Conservation (phyloP, 1,140 invertebrate genomes). For the Saccostrea glomerata region DNA sequence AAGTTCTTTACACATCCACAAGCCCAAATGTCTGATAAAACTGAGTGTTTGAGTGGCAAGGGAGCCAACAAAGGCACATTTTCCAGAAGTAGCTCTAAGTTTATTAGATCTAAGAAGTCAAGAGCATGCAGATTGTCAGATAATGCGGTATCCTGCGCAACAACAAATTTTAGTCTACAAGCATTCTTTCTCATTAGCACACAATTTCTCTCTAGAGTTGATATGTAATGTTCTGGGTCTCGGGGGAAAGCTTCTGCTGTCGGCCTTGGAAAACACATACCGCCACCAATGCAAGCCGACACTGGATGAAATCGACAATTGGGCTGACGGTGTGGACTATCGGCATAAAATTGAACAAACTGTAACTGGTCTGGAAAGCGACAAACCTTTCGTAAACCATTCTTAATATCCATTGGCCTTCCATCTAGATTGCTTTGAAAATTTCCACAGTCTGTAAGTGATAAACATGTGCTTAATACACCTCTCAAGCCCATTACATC, state of each 20-base stretch:
- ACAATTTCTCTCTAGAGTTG: not conserved
- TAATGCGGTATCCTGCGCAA: not conserved
- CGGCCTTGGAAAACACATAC: not conserved
- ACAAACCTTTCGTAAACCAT: slow-evolving; percentile 8
- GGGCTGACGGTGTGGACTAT: not conserved
- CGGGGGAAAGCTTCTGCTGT: not conserved
- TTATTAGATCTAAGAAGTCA: not conserved
- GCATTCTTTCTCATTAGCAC: not conserved
- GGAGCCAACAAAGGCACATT: not conserved
- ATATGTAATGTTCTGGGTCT: not conserved
- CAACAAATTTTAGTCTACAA: too few species aligned
- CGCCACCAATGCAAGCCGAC: not conserved
- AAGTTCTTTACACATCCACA: not conserved
- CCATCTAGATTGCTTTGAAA: slow-evolving; percentile 47
- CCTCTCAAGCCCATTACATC: not conserved
- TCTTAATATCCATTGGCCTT: slow-evolving; percentile 31
- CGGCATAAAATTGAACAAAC: not conserved
- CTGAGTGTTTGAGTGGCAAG: not conserved
- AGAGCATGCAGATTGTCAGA: not conserved
- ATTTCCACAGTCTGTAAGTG: slow-evolving; percentile 42
- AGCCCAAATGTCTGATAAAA: not conserved
- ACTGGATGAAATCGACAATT: not conserved
- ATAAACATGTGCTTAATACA: not conserved
- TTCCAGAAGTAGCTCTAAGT: not conserved
- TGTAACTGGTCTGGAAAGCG: not conserved